phyloP scores from a whole-genome alignment of 2,797 vertebrate genomes.

The Manis pentadactyla region DNA sequence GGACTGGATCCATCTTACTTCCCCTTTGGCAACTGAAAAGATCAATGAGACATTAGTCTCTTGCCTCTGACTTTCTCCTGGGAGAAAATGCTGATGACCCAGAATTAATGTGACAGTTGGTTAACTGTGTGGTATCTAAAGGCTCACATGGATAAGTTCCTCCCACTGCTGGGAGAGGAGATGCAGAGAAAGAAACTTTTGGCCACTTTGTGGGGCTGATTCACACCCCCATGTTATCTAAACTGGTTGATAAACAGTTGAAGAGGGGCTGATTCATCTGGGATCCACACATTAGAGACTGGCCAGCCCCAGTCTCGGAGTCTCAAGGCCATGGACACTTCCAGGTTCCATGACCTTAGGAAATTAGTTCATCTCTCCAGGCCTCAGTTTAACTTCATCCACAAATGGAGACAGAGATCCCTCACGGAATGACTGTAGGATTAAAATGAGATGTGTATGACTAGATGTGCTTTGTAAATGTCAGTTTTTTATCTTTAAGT shows the following conservation, averaged over 20 bases:
- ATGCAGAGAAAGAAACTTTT: background rate
- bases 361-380: background rate
- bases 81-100: constrained; percentile 48
- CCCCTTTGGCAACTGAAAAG: constrained; percentile 54
- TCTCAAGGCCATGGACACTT: background rate
- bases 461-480: background rate
- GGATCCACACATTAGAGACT: background rate
- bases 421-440: background rate
- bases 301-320: too few relatives aligned
- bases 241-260: background rate
- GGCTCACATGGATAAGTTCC: background rate
- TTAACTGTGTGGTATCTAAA: constrained; percentile 46
- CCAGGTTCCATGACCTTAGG: background rate
- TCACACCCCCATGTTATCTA: background rate
- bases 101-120: constrained; percentile 72
- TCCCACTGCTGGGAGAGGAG: background rate
- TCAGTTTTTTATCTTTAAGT: constrained; percentile 15
- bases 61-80: constrained; percentile 53
- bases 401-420: background rate
- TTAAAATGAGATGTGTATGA: background rate
- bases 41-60: constrained; percentile 73
- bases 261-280: background rate
- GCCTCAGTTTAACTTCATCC: background rate
- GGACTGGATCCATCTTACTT: constrained; percentile 16
- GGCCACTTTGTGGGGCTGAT: background rate